Evolutionary conservation across 2,113 vertebrate species (phyloP), one percentile per base, ranked within the genome.

Genomic region (Gallinago paraguaiae): DNA sequence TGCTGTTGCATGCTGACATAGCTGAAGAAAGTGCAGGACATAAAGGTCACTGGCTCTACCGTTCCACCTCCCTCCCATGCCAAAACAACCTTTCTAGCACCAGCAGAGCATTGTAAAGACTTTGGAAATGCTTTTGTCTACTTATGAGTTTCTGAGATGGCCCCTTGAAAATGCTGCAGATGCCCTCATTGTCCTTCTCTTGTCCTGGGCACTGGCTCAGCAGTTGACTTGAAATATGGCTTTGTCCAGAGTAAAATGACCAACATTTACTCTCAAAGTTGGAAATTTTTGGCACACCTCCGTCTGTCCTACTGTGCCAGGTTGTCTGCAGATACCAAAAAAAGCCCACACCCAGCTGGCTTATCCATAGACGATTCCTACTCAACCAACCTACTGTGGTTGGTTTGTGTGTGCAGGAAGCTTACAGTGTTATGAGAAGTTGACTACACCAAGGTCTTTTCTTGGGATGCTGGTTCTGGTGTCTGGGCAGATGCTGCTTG

Each of bases 131-230:
- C 24, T 86, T 74, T 74, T 15, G 4, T 5, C 27, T 86, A 7
- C 41, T 37, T 54, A 39, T 57, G 43, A 19, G 25, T 64, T 65
- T 46, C 74, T 35, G 67, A 72, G 57, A 24, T 27, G n/a, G 51
- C 5, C 7, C 28, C 48, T 79, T 31, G 70, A 67, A 75, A 93
- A 54, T 7, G 35, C 10, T 75, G 51, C 41, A 17, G 65, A 13
- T 3, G 9, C 75, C 70, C 65, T 85, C 22, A 1, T 31, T 50
- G 65, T 30, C 75, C 77, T 82, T 68, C 61, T 78, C 67, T 74
- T 63, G 41, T 74, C 74, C 35, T 83, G 77, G 37, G 31, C 64
- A 57, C 53, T 85, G 86, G 43, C 82, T 86, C 61, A 92, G 41
- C 60, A n/a, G 18, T 9, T 51, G 70, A 24, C 31, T 76, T 85